Conservation (phyloP, 2,888 invertebrate species). For the Drosophila leonis region DNA sequence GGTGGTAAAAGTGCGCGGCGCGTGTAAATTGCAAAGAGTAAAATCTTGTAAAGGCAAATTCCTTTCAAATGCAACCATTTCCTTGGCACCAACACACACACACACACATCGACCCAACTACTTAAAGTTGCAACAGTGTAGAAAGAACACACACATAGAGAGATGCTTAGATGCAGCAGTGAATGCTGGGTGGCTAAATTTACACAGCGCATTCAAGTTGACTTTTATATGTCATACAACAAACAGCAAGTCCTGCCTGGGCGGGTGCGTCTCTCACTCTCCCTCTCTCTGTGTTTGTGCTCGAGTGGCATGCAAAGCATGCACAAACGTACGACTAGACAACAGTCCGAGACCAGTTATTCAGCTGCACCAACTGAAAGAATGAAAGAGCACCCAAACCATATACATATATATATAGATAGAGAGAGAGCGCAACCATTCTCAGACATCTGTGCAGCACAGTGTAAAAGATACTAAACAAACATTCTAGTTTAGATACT, state of each 20-base stretch:
- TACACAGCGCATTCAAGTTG: conserved; percentile 70
- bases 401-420: neutral
- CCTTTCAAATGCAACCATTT: conserved; percentile 81
- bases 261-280: neutral
- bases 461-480: conserved; percentile 62
- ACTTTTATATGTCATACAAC: conserved; percentile 80
- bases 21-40: conserved; percentile 82
- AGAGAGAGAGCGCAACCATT: neutral
- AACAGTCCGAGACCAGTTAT: conserved; percentile 44
- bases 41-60: conserved; percentile 82
- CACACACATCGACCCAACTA: conserved; percentile 58
- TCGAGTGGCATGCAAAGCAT: conserved; percentile 50
- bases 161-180: conserved; percentile 33
- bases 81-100: conserved; percentile 46
- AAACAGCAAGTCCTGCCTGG: conserved; percentile 54
- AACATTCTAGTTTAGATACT: conserved; percentile 70
- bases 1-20: conserved; percentile 62
- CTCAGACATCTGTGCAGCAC: conserved; percentile 33
- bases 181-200: conserved; percentile 59
- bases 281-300: conserved; percentile 2
- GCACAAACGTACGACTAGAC: conserved; percentile 61
- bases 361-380: conserved; percentile 37
- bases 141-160: conserved; percentile 15
- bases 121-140: conserved; percentile 75
- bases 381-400: conserved; percentile 33